phyloP scores from a whole-genome alignment of 1,140 invertebrate genomes.

The Vanessa atalanta region DNA sequence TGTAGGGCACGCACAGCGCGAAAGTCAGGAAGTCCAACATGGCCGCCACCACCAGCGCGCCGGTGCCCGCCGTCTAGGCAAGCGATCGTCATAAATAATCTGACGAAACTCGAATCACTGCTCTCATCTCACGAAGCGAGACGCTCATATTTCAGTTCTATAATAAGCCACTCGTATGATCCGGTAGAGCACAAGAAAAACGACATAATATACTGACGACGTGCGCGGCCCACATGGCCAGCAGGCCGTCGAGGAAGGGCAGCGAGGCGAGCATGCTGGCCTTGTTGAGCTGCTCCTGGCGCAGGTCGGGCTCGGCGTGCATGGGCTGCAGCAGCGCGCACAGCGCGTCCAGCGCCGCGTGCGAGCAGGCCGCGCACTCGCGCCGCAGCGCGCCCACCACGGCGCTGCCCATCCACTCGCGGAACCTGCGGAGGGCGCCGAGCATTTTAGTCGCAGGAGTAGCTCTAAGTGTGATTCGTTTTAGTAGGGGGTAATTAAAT shows the following conservation, averaged over 20 bases:
- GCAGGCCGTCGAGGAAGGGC: slow-evolving; percentile 94
- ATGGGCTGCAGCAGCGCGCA: slow-evolving; percentile 99
- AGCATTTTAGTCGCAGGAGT: no score
- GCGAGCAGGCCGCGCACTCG: slow-evolving; percentile 94
- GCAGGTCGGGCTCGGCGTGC: slow-evolving; percentile 96
- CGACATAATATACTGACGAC: slow-evolving; percentile 86
- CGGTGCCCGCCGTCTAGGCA: slow-evolving; percentile 80
- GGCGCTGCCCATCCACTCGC: slow-evolving; percentile 96
- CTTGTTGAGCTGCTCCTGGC: slow-evolving; percentile 99
- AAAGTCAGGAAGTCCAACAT: slow-evolving; percentile 99
- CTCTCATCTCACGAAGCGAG: no score
- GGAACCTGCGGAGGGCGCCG: slow-evolving; percentile 83
- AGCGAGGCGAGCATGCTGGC: slow-evolving; percentile 95
- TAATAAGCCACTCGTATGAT: not conserved
- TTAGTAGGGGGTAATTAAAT: no score
- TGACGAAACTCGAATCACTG: not conserved
- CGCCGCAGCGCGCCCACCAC: slow-evolving; percentile 95
- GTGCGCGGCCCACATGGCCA: slow-evolving; percentile 97
- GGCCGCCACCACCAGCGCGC: slow-evolving; percentile 91
- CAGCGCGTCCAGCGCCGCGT: slow-evolving; percentile 98
- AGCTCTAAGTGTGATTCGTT: not conserved
- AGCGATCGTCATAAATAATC: slow-evolving; percentile 14
- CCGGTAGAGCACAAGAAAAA: not conserved
- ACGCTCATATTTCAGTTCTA: not conserved
- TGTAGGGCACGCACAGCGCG: slow-evolving; percentile 98